Base-by-base conservation (phyloP, 2,888 invertebrate species). In the Tinea pellionella region DNA sequence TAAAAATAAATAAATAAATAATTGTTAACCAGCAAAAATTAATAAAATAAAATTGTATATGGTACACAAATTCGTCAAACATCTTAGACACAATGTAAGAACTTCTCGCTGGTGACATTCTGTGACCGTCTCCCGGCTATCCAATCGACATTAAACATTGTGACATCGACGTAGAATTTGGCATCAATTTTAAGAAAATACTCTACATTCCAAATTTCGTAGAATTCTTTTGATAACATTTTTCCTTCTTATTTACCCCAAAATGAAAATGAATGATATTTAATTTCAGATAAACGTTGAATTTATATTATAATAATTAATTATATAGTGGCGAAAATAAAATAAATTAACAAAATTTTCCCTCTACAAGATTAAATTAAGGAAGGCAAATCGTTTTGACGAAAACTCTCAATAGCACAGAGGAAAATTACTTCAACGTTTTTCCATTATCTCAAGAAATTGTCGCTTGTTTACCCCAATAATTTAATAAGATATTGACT, bases 91-190 rank as follows among this genome's bases (percentile, higher is more conserved):
- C 3, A 24, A 24, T 24, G 24, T n/a, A n/a, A n/a, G n/a, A n/a
- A n/a, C n/a, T n/a, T n/a, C n/a, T n/a, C n/a, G n/a, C n/a, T n/a
- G n/a, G 30, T 30, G 30, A 9, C 30, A 30, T 30, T 4, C 30
- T 30, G 6, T 2, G n/a, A 37, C 9, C 37, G n/a, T 37, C 37
- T 12, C 9, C 9, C 11, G 37, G 9, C 3, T 37, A 37, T 68
- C 65, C 64, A 62, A 68, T 66, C 64, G 64, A 65, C 53, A 53
- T 53, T 18, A 24, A 24, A 53, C 53, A 12, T 65, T 64, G 64
- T 66, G 61, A 63, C 65, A 64, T 63, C 64, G 65, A 66, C 64
- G 64, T 62, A 63, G 61, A 65, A 63, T 53, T 67, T 69, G 69
- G 65, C 67, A 68, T 62, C 43, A 53, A 53, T 9, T 47, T 47